Evolutionary conservation across 2,797 vertebrate species (phyloP).

Genomic region (Sandelia bainsii): DNA sequence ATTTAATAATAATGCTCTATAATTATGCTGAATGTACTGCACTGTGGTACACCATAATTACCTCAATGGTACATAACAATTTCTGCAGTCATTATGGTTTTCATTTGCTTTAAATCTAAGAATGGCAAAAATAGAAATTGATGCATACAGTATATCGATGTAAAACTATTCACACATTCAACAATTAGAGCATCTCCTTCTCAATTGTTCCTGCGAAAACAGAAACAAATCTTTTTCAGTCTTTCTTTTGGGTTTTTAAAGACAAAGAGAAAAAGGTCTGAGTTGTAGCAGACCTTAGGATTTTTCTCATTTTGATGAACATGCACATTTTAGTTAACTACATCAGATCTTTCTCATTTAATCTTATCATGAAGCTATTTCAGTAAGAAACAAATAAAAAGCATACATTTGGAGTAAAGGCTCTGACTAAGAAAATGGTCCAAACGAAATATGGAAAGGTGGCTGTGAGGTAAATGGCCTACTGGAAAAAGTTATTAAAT

Average conservation of each 20-base stretch:
- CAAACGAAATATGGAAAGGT: conserved; percentile 92
- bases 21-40: conserved; percentile 23
- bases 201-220: conserved; percentile 87
- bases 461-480: conserved; percentile 87
- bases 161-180: conserved; percentile 86
- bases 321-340: conserved; percentile 1
- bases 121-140: conserved; percentile 88
- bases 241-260: neutral
- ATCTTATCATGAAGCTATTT: neutral
- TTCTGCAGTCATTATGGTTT: conserved; percentile 81
- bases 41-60: conserved; percentile 13
- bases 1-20: conserved; percentile 19
- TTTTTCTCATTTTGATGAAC: conserved; percentile 81
- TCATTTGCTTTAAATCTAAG: conserved; percentile 90
- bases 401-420: conserved; percentile 89
- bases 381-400: neutral
- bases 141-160: conserved; percentile 85
- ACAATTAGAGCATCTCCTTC: conserved; percentile 86
- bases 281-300: conserved; percentile 88
- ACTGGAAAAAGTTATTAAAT: conserved; percentile 7
- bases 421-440: conserved; percentile 91
- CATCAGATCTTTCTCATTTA: neutral
- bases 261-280: conserved; percentile 92
- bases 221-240: neutral
- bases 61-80: conserved; percentile 76